These are phyloP conservation scores for Etheostoma cragini DNA, from an alignment of 2,113 vertebrate species.

Conservation along the genomic window DNA sequence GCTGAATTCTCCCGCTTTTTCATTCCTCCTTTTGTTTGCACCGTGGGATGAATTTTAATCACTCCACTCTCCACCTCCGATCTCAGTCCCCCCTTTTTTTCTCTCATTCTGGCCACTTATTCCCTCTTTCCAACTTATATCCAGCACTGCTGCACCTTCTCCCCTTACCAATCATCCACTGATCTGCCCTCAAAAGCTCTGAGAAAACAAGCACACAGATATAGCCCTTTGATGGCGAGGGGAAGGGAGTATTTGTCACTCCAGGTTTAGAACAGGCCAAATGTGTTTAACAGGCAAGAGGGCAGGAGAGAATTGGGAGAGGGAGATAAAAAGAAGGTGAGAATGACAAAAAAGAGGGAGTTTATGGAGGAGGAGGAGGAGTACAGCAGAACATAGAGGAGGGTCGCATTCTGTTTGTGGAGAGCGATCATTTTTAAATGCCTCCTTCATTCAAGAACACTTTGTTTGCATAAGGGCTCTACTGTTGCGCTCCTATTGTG, in stretches of 20 bases:
- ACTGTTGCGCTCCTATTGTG: conserved; percentile 72
- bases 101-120: conserved; percentile 28
- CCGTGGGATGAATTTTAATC: conserved; percentile 89
- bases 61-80: conserved; percentile 71
- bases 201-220: conserved; percentile 19
- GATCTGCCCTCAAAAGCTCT: conserved; percentile 15
- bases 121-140: conserved; percentile 42
- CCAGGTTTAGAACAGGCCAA: conserved; percentile 58
- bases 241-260: conserved; percentile 57
- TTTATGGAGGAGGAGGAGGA: conserved; percentile 3
- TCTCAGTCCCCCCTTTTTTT: conserved; percentile 40
- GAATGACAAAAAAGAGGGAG: conserved; percentile 46
- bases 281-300: conserved; percentile 49
- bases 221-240: conserved; percentile 41
- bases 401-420: conserved; percentile 69
- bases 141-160: conserved; percentile 37
- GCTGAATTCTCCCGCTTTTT: conserved; percentile 76
- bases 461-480: conserved; percentile 81
- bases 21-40: conserved; percentile 85
- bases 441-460: conserved; percentile 77
- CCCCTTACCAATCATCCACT: conserved; percentile 15
- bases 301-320: conserved; percentile 2
- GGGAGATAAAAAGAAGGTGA: conserved; percentile 9
- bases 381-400: conserved; percentile 43
- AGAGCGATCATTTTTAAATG: conserved; percentile 79